Evolutionary conservation across 1,140 invertebrate genomes (phyloP), one percentile per base, ranked within the genome.

Genomic region (Sinella curviseta): DNA sequence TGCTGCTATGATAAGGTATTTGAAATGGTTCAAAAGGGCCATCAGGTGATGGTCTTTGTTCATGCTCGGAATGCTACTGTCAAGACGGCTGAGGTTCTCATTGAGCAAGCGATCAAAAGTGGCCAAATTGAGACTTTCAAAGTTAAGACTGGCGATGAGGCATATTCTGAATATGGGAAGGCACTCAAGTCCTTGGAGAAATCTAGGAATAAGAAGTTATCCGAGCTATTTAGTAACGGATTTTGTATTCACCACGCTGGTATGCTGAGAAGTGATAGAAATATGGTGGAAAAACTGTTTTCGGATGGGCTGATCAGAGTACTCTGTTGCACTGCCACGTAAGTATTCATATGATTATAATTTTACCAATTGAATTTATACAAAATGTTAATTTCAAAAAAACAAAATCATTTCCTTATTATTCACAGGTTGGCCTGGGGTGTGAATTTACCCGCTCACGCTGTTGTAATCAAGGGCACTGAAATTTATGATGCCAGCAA

Each of bases 1-100:
- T 91, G 97, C 82, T 98, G 96, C 86, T 99, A 98, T 87, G 93
- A 98, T 28, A 96, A 99, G 90, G 94, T 96, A 3, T 83, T 92
- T 0, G 91, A 95, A 17, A 94, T 96, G 90, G 92, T 99, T 0
- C 90, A 91, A 83, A 91, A 94, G 84, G 96, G 95, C 0, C 93
- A 99, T 86, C 97, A 99, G 89, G 96, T 98, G 0, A 98, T 99
- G 95, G 95, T 99, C 0, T 99, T 99, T 88, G 98, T 99, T 0
- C 98, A 99, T 87, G 95, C 97, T 0, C 89, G 98, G 55, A 99
- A 99, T 89, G 95, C 96, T 8, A 99, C 98, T 0, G 91, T 94
- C 24, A 90, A 93, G 81, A 97, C 95, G 0, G 97, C 96, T 0
- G 92, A 92, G 81, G 89, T 91, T 28, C 84, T 97, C 0, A 91